phyloP scores from a whole-genome alignment of 2,797 vertebrate species.

The Chelon auratus region DNA sequence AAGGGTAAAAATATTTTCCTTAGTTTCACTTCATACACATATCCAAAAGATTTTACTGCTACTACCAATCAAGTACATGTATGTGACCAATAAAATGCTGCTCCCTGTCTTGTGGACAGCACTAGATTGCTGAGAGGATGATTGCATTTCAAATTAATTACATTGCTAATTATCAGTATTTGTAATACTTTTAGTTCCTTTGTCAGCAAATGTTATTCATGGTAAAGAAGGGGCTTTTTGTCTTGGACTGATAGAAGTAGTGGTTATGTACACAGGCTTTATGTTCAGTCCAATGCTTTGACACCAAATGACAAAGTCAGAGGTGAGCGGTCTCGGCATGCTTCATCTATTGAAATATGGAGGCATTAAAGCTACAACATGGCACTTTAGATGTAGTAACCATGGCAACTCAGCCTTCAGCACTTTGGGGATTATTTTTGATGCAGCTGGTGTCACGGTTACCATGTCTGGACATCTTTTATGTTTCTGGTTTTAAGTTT shows the following conservation, averaged over 20 bases:
- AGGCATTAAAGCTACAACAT: constrained; percentile 8
- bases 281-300: background rate
- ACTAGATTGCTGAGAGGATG: background rate
- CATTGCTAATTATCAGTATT: background rate
- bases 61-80: background rate
- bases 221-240: background rate
- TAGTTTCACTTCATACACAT: background rate
- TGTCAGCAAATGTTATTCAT: background rate
- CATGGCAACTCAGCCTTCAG: constrained; percentile 32
- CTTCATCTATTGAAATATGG: constrained; percentile 3
- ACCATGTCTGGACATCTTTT: background rate
- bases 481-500: background rate
- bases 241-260: background rate
- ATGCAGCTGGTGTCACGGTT: constrained; percentile 24
- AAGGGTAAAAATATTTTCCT: constrained; percentile 81
- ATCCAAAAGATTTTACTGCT: background rate
- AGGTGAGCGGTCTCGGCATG: constrained; percentile 7
- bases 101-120: background rate
- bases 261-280: background rate
- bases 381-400: background rate
- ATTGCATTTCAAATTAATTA: background rate
- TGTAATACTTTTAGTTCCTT: background rate
- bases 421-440: constrained; percentile 8
- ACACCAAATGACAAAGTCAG: background rate
- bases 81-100: background rate